Base-by-base conservation (phyloP, 2,113 vertebrate species). In the Sisor rabdophorus region DNA sequence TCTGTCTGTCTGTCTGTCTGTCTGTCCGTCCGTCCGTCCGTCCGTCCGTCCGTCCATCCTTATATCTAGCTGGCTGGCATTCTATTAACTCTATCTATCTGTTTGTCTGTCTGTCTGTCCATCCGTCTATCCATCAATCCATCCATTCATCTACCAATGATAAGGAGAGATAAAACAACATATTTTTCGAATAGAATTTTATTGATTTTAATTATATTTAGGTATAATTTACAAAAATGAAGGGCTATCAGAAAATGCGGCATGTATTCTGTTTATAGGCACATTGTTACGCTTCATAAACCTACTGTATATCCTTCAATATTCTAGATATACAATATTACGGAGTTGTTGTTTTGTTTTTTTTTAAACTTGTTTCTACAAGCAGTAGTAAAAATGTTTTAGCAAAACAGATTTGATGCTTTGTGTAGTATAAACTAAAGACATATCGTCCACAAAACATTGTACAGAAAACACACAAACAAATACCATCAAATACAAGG, bases 221-320 rank as follows among this genome's bases (percentile, higher is more conserved):
- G 75, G 11, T 9, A 74, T 61, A 30, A 67, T 75, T 78, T 76
- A 74, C 55, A 80, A 81, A 81, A 81, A 19, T 20, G 22, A 77
- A 63, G 52, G 30, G n/a, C 65, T 80, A 65, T 78, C 59, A 63
- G n/a, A 19, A 71, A 30, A 36, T 71, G 48, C 40, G 65, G 44
- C 32, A 71, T 70, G 44, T 52, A 59, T 77, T 80, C 52, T 47
- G 73, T 76, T 44, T 56, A 59, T 81, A 84, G 84, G 80, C 82
- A 82, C 80, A 78, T 83, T 60, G 26, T n/a, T 70, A 64, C 11
- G 54, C 26, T 64, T 72, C 40, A 74, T 59, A 64, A 30, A 50
- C 48, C 22, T 69, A n/a, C 74, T 44, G 40, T 9, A 44, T 44
- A 30, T 71, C 40, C 47, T 72, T 47, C 15, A 28, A 16, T 54